Percentiles rank a stretch among this genome's conserved stretches.
Conservation (phyloP, 2,888 invertebrate genomes). For the Salticus scenicus region DNA sequence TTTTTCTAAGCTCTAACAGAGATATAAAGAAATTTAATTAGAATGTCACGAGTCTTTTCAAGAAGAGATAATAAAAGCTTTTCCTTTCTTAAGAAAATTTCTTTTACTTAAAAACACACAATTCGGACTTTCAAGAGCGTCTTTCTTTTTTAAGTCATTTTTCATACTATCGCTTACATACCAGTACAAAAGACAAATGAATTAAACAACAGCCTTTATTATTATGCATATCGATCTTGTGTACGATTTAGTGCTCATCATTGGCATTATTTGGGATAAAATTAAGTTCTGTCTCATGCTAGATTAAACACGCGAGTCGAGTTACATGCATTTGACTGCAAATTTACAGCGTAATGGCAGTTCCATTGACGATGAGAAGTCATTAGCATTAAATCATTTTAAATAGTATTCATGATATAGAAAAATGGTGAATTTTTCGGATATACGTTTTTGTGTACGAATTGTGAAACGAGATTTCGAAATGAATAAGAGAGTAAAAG, state of each 20-base stretch:
- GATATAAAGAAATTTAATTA: no score
- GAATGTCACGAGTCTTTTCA: no score
- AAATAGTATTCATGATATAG: neutral
- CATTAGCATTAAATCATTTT: slow-evolving; percentile 2
- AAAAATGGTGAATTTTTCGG: neutral
- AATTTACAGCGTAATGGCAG: neutral
- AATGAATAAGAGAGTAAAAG: no score
- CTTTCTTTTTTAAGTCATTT: no score
- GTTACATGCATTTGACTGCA: neutral
- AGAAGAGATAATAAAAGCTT: no score
- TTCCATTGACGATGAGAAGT: neutral
- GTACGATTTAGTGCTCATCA: neutral
- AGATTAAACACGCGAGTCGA: neutral
- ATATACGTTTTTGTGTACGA: no score
- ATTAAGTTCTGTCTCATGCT: neutral
- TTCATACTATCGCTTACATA: no score
- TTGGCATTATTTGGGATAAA: neutral
- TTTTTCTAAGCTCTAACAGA: no score
- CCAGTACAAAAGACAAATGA: neutral
- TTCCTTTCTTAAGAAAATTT: no score
- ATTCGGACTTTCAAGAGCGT: no score
- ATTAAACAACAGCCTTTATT: neutral
- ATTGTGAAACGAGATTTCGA: no score
- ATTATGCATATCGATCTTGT: neutral
- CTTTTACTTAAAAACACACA: no score